Conservation (phyloP, 2,797 vertebrate species). For the Rhincodon typus region DNA sequence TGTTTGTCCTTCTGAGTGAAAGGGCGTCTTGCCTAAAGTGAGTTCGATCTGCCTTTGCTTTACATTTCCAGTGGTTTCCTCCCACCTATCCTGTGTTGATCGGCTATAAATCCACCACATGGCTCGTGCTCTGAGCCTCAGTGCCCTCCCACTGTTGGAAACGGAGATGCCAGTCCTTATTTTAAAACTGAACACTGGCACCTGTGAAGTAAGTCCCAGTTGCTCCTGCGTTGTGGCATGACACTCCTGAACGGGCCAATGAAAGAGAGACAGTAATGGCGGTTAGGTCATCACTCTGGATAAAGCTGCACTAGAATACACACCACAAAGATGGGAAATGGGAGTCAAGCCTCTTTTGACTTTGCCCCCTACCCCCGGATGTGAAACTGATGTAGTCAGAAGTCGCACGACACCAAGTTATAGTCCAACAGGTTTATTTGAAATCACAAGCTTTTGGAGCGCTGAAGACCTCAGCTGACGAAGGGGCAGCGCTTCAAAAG, state of each 20-base stretch:
- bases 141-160: neutral
- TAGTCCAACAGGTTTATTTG: too few relatives aligned
- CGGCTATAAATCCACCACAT: neutral
- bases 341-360: too few relatives aligned
- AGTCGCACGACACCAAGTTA: too few relatives aligned
- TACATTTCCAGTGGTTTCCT: neutral
- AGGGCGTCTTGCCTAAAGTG: neutral
- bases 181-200: neutral
- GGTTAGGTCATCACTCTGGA: neutral
- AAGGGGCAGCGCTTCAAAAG: too few relatives aligned
- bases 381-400: too few relatives aligned
- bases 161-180: neutral
- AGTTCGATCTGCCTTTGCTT: neutral
- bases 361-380: too few relatives aligned
- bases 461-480: too few relatives aligned
- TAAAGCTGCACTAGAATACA: neutral
- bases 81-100: neutral
- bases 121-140: neutral
- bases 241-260: too few relatives aligned
- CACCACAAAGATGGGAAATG: too few relatives aligned
- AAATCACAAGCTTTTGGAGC: too few relatives aligned
- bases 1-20: neutral
- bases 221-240: too few relatives aligned
- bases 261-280: too few relatives aligned
- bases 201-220: neutral